Conservation (phyloP, 2,888 invertebrate genomes). For the Meteorus colon region DNA sequence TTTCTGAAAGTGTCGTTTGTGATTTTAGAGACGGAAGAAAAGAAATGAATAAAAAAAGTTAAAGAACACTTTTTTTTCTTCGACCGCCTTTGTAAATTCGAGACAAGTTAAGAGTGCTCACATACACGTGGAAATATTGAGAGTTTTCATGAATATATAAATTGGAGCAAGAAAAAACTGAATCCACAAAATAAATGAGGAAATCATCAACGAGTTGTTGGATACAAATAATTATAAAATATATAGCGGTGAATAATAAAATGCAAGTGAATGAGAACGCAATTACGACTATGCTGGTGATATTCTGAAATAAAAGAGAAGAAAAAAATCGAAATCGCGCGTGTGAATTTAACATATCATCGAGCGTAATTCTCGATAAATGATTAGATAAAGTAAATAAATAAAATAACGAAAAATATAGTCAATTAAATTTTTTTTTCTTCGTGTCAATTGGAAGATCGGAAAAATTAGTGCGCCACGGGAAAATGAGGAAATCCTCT, state of each 20-base stretch:
- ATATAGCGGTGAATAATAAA: background rate
- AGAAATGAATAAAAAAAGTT: background rate
- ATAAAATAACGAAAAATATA: background rate
- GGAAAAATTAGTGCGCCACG: constrained; percentile 70
- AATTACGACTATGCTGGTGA: too few species aligned
- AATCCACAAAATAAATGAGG: background rate
- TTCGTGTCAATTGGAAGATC: constrained; percentile 44
- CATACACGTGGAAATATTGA: background rate
- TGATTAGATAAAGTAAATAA: background rate
- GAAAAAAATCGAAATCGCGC: too few species aligned
- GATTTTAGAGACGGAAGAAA: background rate
- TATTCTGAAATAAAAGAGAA: too few species aligned
- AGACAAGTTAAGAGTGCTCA: background rate
- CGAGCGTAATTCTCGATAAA: background rate
- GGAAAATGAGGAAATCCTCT: constrained; percentile 70
- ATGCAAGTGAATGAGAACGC: too few species aligned
- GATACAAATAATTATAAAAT: background rate
- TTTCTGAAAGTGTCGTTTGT: background rate
- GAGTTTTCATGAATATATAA: background rate
- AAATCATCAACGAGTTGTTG: background rate
- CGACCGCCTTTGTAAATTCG: background rate
- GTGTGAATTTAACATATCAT: too few species aligned
- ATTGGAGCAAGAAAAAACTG: too few species aligned
- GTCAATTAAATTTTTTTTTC: background rate
- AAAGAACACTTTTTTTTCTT: background rate